Conservation (phyloP, 2,888 invertebrate species). For the Andrena bucephala region DNA sequence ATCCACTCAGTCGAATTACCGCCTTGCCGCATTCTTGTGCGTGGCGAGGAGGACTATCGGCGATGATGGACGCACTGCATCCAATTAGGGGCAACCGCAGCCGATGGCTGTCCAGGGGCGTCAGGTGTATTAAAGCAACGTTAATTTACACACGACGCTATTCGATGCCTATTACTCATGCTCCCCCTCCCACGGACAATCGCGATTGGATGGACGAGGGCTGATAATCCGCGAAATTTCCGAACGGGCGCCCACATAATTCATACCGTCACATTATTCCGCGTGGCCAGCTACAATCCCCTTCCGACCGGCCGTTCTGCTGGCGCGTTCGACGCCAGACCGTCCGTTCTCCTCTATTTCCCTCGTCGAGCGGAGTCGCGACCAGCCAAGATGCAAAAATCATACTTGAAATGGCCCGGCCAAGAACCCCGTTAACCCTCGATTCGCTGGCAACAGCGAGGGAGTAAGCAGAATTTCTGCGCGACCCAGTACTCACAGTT, state of each 20-base stretch:
- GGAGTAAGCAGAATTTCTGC: no score
- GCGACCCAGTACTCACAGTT: no score
- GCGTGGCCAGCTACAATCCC: constrained; percentile 26
- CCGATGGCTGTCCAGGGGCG: background rate
- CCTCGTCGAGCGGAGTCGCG: background rate
- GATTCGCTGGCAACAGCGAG: background rate
- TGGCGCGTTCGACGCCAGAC: background rate
- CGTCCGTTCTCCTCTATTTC: background rate
- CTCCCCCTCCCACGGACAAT: constrained; percentile 30
- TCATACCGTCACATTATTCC: constrained; percentile 56
- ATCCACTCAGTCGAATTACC: background rate
- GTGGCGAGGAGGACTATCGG: background rate
- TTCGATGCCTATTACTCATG: constrained; percentile 57
- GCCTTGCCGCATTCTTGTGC: background rate
- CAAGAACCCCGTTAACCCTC: background rate
- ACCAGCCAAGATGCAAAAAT: constrained; percentile 6
- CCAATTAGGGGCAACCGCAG: background rate
- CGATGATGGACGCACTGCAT: background rate
- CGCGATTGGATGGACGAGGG: constrained; percentile 28
- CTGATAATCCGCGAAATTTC: constrained; percentile 66
- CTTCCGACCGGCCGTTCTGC: constrained; percentile 14
- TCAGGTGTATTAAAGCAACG: constrained; percentile 19
- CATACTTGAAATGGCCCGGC: background rate
- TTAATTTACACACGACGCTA: constrained; percentile 27
- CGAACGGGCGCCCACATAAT: constrained; percentile 62